Percentiles rank a stretch among this genome's conserved stretches.
Evolutionary conservation across 2,888 invertebrate species (phyloP).

Genomic region (Thalpophila matura): DNA sequence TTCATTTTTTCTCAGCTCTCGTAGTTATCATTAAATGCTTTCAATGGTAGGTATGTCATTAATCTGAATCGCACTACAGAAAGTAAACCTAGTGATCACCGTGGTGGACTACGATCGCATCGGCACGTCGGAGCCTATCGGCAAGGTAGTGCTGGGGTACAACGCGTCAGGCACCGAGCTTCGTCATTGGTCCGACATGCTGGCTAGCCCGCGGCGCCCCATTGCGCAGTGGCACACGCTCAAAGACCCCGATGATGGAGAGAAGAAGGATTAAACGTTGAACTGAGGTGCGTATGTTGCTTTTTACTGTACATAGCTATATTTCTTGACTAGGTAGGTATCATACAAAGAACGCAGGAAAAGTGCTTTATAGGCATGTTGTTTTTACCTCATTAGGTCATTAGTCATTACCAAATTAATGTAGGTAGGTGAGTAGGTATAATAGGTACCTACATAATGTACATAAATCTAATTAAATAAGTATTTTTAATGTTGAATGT

Average conservation of each 20-base stretch:
- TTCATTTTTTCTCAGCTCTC: constrained; percentile 21
- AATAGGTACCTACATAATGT: background rate
- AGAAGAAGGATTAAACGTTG: constrained; percentile 94
- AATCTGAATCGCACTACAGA: constrained; percentile 92
- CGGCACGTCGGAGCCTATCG: constrained; percentile 99
- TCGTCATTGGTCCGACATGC: constrained; percentile 99
- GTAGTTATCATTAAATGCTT: constrained; percentile 34
- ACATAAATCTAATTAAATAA: background rate
- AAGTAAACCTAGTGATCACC: constrained; percentile 99
- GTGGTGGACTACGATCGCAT: constrained; percentile 99
- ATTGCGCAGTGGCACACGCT: constrained; percentile 99
- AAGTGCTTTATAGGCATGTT: constrained; percentile 25
- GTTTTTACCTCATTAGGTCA: constrained; percentile 11
- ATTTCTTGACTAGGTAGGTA: constrained; percentile 18
- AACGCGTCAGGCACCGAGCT: constrained; percentile 99
- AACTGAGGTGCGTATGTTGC: constrained; percentile 64
- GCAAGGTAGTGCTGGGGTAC: constrained; percentile 98
- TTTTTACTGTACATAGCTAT: background rate
- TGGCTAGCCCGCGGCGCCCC: constrained; percentile 99
- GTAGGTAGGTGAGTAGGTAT: background rate
- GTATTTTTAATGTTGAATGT: background rate
- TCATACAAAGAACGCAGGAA: constrained; percentile 1
- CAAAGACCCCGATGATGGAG: constrained; percentile 98
- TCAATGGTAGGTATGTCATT: constrained; percentile 35
- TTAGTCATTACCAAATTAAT: constrained; percentile 3